Base-by-base conservation (phyloP, 2,888 invertebrate genomes). In the Actias luna region DNA sequence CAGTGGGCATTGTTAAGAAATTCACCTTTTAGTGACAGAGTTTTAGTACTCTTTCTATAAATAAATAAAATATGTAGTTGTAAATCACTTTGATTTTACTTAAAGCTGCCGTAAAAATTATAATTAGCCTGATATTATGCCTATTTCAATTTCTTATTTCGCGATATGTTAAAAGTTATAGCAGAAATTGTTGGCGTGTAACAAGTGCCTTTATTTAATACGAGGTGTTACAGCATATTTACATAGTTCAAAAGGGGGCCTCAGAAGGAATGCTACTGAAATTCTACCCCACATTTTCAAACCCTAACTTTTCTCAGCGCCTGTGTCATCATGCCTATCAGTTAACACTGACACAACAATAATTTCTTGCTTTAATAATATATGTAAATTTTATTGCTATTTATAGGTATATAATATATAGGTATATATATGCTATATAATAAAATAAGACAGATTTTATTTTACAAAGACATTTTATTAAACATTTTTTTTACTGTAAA, bases 391-490 rank as follows among this genome's bases (percentile, higher is more conserved):
- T 8, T 42, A 39, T 36, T 46, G 61, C 16, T 36, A 60, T 63
- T n/a, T n/a, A n/a, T n/a, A n/a, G n/a, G n/a, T n/a, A n/a, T n/a
- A n/a, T n/a, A n/a, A n/a, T n/a, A n/a, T n/a, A n/a, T n/a, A n/a
- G n/a, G n/a, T n/a, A n/a, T n/a, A n/a, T n/a, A n/a, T n/a, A n/a
- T 46, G 61, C 16, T 36, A 60, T 63, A 62, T 65, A 59, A 39
- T 68, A 66, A 69, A 65, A 66, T 71, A 85, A 79, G 84, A 78
- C 70, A 77, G 66, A 59, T 58, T 63, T 65, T 76, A 84, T 86
- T 85, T 91, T 92, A 91, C 86, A 92, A 90, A 92, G 83, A 87
- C 87, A 89, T 90, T 92, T 92, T 92, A 91, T 91, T 92, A 91
- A 92, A 92, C 92, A 91, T 88, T 87, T 88, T 72, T 88, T 72